Conservation (phyloP, 2,888 invertebrate species). For the Drosophila tripunctata region DNA sequence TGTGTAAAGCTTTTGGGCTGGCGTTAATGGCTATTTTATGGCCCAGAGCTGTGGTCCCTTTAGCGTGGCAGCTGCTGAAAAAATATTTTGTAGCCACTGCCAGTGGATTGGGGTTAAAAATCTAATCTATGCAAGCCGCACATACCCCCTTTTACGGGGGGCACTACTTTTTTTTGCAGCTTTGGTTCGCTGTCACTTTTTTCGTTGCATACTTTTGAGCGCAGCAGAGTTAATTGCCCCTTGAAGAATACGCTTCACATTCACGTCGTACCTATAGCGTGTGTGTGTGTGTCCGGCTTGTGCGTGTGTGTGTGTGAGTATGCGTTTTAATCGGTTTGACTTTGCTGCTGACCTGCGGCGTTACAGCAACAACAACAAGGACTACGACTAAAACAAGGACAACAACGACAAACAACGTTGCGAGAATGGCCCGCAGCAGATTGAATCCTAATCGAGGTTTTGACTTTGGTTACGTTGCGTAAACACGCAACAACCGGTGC, state of each 20-base stretch:
- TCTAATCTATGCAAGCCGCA: conserved; percentile 72
- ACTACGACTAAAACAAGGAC: conserved; percentile 21
- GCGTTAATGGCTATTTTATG: conserved; percentile 82
- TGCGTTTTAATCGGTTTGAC: conserved; percentile 73
- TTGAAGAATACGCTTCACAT: conserved; percentile 77
- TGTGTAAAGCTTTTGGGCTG: conserved; percentile 51
- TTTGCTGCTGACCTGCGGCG: conserved; percentile 73
- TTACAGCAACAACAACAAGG: conserved; percentile 33
- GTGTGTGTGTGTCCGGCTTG: conserved; percentile 43
- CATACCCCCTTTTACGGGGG: conserved; percentile 22
- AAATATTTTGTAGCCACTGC: no score
- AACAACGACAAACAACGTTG: conserved; percentile 56
- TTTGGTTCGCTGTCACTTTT: conserved; percentile 46
- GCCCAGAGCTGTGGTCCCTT: conserved; percentile 68
- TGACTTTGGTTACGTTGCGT: conserved; percentile 83
- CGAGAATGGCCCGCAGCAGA: conserved; percentile 69
- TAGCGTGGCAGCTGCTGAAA: conserved; percentile 55
- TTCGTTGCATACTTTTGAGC: conserved; percentile 61
- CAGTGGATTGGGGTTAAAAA: conserved; percentile 60
- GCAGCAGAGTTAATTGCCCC: conserved; percentile 81
- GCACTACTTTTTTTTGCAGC: conserved; percentile 62
- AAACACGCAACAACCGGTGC: conserved; percentile 81
- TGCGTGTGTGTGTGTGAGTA: conserved; percentile 24
- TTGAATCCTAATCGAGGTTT: conserved; percentile 83
- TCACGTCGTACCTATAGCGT: conserved; percentile 55